These are phyloP conservation scores for Ephialtes manifestator DNA, from an alignment of 2,888 invertebrate genomes.

Conservation along the genomic window DNA sequence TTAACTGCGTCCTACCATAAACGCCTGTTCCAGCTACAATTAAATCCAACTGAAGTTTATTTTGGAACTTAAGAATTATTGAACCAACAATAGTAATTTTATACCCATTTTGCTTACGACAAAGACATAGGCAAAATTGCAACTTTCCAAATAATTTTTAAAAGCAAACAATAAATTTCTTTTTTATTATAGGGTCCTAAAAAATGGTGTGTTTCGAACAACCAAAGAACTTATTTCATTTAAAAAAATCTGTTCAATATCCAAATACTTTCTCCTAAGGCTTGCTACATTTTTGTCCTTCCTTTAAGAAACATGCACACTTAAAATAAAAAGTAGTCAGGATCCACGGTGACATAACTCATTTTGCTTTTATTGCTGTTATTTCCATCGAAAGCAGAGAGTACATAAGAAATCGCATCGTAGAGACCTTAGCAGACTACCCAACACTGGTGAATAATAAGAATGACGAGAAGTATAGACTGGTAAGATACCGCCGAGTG, in stretches of 20 bases:
- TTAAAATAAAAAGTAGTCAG: background rate
- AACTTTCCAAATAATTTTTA: no score
- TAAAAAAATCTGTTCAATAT: background rate
- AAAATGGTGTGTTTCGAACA: no score
- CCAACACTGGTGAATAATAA: slow-evolving; percentile 50
- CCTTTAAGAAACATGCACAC: background rate
- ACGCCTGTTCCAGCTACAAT: background rate
- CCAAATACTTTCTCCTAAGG: no score
- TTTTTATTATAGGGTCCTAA: no score
- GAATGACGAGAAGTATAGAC: slow-evolving; percentile 52
- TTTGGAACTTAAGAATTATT: no score
- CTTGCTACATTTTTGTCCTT: background rate
- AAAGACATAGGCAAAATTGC: no score
- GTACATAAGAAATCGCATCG: slow-evolving; percentile 37
- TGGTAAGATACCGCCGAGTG: slow-evolving; percentile 32
- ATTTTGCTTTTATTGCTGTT: slow-evolving; percentile 47
- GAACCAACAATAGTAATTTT: background rate
- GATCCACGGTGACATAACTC: slow-evolving; percentile 5
- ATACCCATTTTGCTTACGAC: no score
- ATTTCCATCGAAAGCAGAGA: slow-evolving; percentile 27
- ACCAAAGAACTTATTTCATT: no score
- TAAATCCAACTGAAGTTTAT: no score
- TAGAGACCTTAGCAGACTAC: slow-evolving; percentile 1
- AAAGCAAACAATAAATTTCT: no score
- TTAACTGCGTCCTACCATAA: background rate